Conservation (phyloP, 1,140 invertebrate genomes). For the Cydia fagiglandana region DNA sequence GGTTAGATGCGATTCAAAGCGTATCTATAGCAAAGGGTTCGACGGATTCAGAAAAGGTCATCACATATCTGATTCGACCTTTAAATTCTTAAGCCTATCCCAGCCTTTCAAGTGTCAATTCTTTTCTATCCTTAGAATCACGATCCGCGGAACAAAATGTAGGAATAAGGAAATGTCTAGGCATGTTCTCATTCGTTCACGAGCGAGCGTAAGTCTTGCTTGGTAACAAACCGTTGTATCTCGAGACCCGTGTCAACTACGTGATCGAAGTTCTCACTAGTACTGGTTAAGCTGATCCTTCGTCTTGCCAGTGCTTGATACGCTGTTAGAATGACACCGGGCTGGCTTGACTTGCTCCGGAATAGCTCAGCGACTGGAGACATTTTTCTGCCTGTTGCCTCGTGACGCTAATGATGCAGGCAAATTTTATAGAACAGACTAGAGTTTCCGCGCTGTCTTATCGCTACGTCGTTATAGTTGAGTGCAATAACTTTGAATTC, state of each 20-base stretch:
- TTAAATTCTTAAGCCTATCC: conserved; percentile 14
- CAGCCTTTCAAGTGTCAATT: conserved; percentile 25
- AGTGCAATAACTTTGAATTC: not conserved
- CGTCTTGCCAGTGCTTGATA: not conserved
- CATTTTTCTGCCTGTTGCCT: conserved; percentile 25
- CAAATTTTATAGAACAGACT: conserved; percentile 24
- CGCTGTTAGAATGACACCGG: not conserved
- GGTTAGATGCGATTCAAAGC: conserved; percentile 14
- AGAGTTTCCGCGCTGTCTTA: not conserved
- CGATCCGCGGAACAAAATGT: conserved; percentile 5
- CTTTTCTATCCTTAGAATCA: conserved; percentile 29
- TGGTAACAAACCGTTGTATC: not conserved
- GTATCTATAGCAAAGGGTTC: not conserved
- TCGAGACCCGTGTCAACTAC: not conserved
- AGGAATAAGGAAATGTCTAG: conserved; percentile 23
- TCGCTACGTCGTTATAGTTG: not conserved
- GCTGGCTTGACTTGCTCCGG: not conserved
- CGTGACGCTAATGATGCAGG: conserved; percentile 25
- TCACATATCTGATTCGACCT: conserved; percentile 17
- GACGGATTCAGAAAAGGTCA: conserved; percentile 16
- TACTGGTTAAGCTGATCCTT: not conserved
- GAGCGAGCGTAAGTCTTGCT: not conserved
- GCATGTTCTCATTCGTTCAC: not conserved
- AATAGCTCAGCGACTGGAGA: conserved; percentile 10
- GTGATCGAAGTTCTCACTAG: not conserved